Percentiles rank a stretch among this genome's conserved stretches.
These are phyloP conservation scores for Megalops cyprinoides DNA, from an alignment of 2,797 vertebrate species.

Conservation along the genomic window DNA sequence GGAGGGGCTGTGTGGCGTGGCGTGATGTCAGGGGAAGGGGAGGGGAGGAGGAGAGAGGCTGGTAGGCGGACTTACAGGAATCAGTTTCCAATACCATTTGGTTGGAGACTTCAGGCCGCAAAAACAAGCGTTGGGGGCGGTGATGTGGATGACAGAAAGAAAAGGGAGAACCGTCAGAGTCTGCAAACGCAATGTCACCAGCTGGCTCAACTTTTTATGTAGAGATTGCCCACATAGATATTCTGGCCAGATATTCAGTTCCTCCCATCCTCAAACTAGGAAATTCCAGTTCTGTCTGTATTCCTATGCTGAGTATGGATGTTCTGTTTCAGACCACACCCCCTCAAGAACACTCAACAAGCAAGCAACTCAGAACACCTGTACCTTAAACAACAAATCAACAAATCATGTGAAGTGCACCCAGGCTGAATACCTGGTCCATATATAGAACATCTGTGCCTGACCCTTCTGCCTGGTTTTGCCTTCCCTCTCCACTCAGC, in stretches of 20 bases:
- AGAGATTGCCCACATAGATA: too few relatives aligned
- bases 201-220: constrained; percentile 8
- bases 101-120: constrained; percentile 84
- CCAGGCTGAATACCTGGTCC: too few relatives aligned
- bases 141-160: constrained; percentile 43
- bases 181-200: constrained; percentile 40
- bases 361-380: too few relatives aligned
- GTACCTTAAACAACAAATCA: background rate
- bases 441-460: too few relatives aligned
- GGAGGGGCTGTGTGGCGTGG: background rate
- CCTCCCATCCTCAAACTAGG: too few relatives aligned
- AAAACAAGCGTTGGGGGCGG: constrained; percentile 61
- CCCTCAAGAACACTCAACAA: too few relatives aligned
- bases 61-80: constrained; percentile 88
- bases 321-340: constrained; percentile 19
- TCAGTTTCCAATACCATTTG: constrained; percentile 98
- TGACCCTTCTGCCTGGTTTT: too few relatives aligned
- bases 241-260: too few relatives aligned
- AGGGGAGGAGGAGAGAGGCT: constrained; percentile 42
- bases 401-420: too few relatives aligned
- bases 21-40: constrained; percentile 24
- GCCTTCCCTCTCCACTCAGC: too few relatives aligned
- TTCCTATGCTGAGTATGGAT: too few relatives aligned
- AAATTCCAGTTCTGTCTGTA: too few relatives aligned
- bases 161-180: background rate